A percentile compares a stretch with the other conserved stretches of the same genome.
Conservation (phyloP, 2,113 vertebrate species). For the Ailurus styani region DNA sequence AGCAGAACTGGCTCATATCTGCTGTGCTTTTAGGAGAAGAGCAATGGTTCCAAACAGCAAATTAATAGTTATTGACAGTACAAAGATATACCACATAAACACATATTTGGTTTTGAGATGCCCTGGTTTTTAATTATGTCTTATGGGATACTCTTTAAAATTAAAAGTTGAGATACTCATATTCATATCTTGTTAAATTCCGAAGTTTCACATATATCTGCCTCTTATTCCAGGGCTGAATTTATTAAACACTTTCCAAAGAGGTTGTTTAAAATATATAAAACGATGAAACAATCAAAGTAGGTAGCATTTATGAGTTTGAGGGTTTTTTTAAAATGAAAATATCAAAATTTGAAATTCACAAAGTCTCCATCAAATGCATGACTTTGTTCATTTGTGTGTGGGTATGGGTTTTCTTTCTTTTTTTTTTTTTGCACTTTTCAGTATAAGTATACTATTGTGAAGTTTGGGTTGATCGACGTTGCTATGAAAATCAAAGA, state of each 20-base stretch:
- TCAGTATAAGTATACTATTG: background rate
- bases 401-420: background rate
- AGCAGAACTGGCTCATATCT: background rate
- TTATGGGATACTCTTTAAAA: background rate
- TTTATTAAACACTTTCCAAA: background rate
- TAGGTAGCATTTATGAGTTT: background rate
- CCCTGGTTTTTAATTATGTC: slow-evolving; percentile 1
- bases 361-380: background rate
- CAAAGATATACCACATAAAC: background rate
- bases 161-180: background rate
- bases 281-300: background rate
- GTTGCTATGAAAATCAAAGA: background rate
- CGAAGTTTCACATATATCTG: background rate
- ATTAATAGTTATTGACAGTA: background rate
- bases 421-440: background rate
- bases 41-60: background rate
- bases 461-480: background rate
- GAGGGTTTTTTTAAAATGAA: background rate
- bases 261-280: background rate
- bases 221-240: background rate
- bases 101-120: background rate
- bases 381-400: background rate
- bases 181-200: background rate
- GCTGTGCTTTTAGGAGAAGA: background rate
- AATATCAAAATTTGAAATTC: background rate